Conservation (phyloP, 2,113 vertebrate genomes). For the Eurystomus gularis region DNA sequence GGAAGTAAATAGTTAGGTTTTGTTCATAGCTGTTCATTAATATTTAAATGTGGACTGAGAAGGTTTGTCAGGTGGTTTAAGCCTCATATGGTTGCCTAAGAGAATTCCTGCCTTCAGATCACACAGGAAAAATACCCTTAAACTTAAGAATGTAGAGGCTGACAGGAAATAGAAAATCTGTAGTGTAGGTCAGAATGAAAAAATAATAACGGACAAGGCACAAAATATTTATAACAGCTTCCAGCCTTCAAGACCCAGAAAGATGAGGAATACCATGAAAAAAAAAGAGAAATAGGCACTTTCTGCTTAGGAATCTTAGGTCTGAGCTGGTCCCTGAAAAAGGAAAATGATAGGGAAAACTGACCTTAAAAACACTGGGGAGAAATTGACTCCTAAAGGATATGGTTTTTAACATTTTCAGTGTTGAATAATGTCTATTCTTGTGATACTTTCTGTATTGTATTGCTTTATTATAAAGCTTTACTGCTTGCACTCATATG, state of each 20-base stretch:
- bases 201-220: neutral
- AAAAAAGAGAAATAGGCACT: neutral
- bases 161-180: neutral
- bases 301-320: neutral
- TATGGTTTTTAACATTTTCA: neutral
- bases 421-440: neutral
- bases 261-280: neutral
- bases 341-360: neutral
- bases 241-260: neutral
- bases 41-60: neutral
- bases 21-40: neutral
- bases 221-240: neutral
- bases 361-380: neutral
- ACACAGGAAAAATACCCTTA: neutral
- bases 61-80: neutral
- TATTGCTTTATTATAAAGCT: neutral
- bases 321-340: neutral
- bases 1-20: neutral
- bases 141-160: neutral
- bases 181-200: neutral
- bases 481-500: neutral
- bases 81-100: neutral
- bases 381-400: neutral
- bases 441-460: neutral
- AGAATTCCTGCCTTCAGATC: neutral